Base-by-base conservation (phyloP, 2,797 vertebrate species). In the Coranthus polyacanthus region DNA sequence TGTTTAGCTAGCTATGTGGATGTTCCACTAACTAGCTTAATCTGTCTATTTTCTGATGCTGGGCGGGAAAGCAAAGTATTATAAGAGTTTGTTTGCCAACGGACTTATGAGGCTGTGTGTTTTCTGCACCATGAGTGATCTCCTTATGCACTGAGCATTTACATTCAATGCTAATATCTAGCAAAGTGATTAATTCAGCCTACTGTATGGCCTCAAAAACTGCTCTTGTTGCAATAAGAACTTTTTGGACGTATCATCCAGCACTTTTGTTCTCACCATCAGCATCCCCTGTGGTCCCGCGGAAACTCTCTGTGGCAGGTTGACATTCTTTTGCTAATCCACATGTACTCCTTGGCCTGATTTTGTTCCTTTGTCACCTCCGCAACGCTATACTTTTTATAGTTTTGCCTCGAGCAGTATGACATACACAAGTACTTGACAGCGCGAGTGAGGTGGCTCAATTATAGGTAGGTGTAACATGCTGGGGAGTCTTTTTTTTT, bases 401-500 rank as follows among this genome's bases (percentile, higher is more conserved):
- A 70, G 52, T 72, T 72, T 60, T 51, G 47, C 72, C 72, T 78
- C 12, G 34, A 63, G 79, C 76, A 41, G 21, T 70, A 46, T 85
- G 72, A 82, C 53, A 41, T 59, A 63, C 60, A 60, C 57, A 74
- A 43, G 50, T 54, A 21, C 68, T 75, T 81, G 79, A 82, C 72
- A 83, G 69, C 75, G 72, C 37, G 66, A 74, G 56, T 63, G 56
- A 17, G 1, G 52, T 62, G 60, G 65, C 72, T 88, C 81, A 83
- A 79, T 85, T 83, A 84, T 66, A 68, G 52, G 43, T 79, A 62
- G 26, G 5, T 29, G 26, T 71, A 76, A 70, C 64, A 81, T 43
- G n/a, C 71, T 43, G 18, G 20, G 41, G 66, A 69, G 1, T 37
- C 76, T 71, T 60, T 45, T 7, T 52, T 24, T 20, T 47, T 44